These are phyloP conservation scores for Trididemnum miniatum DNA, from an alignment of 23 tunicate genomes.

Conservation along the genomic window DNA sequence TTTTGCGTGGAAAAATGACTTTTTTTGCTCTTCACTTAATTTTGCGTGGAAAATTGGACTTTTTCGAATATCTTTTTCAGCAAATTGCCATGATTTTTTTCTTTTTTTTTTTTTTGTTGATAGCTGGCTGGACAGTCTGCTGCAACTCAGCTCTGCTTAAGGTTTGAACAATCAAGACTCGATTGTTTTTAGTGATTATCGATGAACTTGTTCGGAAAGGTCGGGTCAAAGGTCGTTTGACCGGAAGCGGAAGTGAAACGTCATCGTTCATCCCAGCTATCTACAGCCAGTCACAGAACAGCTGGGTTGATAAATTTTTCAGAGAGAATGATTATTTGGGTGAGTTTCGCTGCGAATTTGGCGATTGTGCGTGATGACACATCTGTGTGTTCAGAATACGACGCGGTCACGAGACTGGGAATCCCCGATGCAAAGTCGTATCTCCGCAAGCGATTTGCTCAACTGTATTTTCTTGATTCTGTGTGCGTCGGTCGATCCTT, in stretches of 20 bases:
- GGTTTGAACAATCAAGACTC: no score
- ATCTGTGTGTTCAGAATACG: slow-evolving; percentile 47
- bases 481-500: slow-evolving; percentile 66
- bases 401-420: slow-evolving; percentile 62
- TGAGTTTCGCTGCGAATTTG: neutral
- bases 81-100: no score
- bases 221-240: slow-evolving; percentile 67
- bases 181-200: slow-evolving; percentile 44
- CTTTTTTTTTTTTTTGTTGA: no score
- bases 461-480: slow-evolving; percentile 35
- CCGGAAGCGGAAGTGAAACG: slow-evolving; percentile 64
- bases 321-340: slow-evolving; percentile 73
- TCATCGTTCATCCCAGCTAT: slow-evolving; percentile 70
- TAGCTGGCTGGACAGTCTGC: no score
- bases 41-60: no score
- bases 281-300: slow-evolving; percentile 65
- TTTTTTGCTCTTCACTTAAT: no score
- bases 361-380: neutral
- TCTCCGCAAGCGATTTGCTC: slow-evolving; percentile 30
- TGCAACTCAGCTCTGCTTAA: no score
- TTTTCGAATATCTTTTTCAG: no score
- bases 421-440: slow-evolving; percentile 51
- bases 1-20: no score
- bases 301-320: slow-evolving; percentile 75
- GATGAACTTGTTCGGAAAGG: slow-evolving; percentile 66